These are phyloP conservation scores for Pentamera pediparva DNA, from an alignment of 53 echinoderm and acorn worm genomes.

Conservation along the genomic window DNA sequence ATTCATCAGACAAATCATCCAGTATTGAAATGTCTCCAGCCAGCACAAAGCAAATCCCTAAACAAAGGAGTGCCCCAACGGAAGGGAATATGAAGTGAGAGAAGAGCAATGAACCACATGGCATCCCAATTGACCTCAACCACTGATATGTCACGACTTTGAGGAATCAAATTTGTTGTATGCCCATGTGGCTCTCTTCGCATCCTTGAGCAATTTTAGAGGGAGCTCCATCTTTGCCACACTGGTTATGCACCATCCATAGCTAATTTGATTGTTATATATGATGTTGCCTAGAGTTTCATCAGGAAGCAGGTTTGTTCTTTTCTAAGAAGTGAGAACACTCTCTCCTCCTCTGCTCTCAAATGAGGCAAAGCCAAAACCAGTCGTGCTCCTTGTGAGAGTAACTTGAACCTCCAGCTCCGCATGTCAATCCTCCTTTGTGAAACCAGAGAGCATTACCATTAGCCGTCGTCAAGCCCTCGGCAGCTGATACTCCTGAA, in stretches of 20 bases:
- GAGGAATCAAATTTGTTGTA: background rate
- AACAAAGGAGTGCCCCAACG: too few species aligned
- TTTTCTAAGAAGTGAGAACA: background rate
- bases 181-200: slow-evolving; percentile 1
- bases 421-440: too few species aligned
- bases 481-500: too few species aligned
- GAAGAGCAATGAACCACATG: background rate
- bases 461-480: too few species aligned
- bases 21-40: too few species aligned
- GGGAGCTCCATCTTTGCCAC: background rate
- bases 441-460: too few species aligned
- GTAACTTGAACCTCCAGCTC: too few species aligned
- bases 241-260: background rate
- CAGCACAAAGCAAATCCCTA: too few species aligned
- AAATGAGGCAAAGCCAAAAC: too few species aligned
- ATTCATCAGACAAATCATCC: too few species aligned
- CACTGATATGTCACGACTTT: background rate
- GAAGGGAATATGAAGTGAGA: background rate
- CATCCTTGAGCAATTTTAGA: background rate
- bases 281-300: background rate
- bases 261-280: slow-evolving; percentile 3
- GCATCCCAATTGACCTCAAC: background rate
- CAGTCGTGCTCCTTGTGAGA: too few species aligned
- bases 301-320: background rate
- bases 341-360: too few species aligned